phyloP scores from a whole-genome alignment of 2,113 vertebrate species.

The Odocoileus hemionus region DNA sequence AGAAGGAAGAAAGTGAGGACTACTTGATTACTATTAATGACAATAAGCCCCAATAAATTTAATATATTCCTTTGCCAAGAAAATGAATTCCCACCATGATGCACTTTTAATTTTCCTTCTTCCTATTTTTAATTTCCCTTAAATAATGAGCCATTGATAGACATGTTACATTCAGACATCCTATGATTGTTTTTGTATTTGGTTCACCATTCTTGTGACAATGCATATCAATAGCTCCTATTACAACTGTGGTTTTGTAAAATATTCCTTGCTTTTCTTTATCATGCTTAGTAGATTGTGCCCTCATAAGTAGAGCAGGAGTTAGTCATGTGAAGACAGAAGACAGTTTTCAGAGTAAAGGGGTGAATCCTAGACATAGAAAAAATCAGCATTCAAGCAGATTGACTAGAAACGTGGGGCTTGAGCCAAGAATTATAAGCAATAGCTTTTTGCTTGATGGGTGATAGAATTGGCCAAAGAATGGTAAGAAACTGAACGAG shows the following conservation, averaged over 20 bases:
- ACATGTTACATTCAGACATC: background rate
- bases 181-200: background rate
- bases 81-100: background rate
- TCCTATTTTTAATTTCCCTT: background rate
- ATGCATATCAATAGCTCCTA: background rate
- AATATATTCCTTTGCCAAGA: background rate
- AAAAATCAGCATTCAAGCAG: background rate
- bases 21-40: background rate
- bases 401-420: background rate
- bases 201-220: background rate
- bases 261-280: background rate
- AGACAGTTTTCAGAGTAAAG: background rate
- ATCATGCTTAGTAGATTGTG: background rate
- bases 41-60: background rate
- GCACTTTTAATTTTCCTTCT: background rate
- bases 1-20: background rate
- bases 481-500: background rate
- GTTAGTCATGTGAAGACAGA: background rate
- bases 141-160: background rate
- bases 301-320: background rate
- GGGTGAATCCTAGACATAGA: background rate
- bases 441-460: background rate
- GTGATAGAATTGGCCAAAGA: background rate
- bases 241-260: background rate
- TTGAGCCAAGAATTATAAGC: background rate